Conservation (phyloP, 2,797 vertebrate species). For the Apodemus agrarius region DNA sequence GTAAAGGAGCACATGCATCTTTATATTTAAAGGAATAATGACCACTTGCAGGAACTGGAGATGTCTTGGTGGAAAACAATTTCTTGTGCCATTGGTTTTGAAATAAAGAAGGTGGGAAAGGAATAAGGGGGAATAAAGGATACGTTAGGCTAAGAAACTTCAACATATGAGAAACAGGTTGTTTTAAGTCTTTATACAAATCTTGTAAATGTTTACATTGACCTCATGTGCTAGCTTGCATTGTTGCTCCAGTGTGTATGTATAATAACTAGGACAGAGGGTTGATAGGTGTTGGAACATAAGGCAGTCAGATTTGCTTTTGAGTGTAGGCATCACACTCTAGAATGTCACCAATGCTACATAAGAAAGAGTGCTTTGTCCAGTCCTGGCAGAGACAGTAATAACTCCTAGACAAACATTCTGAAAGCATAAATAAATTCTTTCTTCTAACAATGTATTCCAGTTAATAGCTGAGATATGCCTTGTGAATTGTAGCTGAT, state of each 20-base stretch:
- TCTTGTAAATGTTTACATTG: not conserved
- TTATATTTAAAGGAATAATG: conserved; percentile 6
- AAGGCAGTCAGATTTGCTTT: not conserved
- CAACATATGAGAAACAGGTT: not conserved
- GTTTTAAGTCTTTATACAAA: not conserved
- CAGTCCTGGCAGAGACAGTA: not conserved
- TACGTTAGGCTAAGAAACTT: not conserved
- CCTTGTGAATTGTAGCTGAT: not conserved
- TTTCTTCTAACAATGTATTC: not conserved
- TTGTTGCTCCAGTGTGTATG: not conserved
- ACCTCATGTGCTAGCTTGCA: not conserved
- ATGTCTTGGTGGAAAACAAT: not conserved
- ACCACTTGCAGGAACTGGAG: not conserved
- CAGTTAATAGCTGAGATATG: not conserved
- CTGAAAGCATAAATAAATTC: not conserved
- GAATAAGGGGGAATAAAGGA: not conserved
- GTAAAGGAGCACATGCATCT: not conserved
- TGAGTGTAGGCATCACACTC: not conserved
- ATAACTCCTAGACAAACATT: not conserved
- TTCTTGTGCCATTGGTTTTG: not conserved
- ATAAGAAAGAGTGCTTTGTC: not conserved
- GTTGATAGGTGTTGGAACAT: not conserved
- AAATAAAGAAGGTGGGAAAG: not conserved
- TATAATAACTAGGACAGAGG: not conserved
- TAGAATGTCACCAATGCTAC: fast-evolving